Evolutionary conservation across 2,113 vertebrate genomes (phyloP).

Genomic region (Siphamia tubifer): DNA sequence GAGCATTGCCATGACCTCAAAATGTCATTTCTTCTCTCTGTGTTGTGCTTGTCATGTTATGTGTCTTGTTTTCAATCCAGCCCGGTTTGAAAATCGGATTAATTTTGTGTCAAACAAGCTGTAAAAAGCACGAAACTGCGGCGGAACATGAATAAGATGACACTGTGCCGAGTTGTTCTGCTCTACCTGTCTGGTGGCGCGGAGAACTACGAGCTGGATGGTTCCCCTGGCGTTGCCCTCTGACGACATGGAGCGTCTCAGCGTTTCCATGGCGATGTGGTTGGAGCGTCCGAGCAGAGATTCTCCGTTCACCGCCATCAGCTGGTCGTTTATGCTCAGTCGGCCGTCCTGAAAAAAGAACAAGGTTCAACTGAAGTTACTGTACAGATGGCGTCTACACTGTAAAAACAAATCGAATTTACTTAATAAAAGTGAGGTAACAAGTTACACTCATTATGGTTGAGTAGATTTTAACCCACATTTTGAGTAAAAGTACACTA

Average conservation of each 20-base stretch:
- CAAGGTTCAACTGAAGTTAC: background rate
- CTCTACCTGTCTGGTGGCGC: slow-evolving; percentile 40
- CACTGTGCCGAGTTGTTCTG: no score
- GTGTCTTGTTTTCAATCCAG: background rate
- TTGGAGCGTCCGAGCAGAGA: slow-evolving; percentile 89
- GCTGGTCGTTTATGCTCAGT: slow-evolving; percentile 87
- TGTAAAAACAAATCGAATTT: no score
- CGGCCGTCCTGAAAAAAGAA: slow-evolving; percentile 85
- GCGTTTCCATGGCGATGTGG: slow-evolving; percentile 93
- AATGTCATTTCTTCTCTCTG: slow-evolving; percentile 1
- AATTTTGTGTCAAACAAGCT: background rate
- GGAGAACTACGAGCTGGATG: slow-evolving; percentile 90
- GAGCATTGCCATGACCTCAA: slow-evolving; percentile 15
- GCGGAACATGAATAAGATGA: no score
- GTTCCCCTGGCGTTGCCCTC: slow-evolving; percentile 91
- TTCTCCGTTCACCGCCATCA: slow-evolving; percentile 91
- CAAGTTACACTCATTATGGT: no score
- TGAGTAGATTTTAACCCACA: background rate
- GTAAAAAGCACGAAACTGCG: background rate
- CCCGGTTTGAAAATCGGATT: background rate
- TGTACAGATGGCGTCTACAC: no score
- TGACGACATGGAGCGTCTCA: slow-evolving; percentile 92
- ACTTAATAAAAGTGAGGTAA: no score
- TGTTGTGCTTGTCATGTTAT: background rate
- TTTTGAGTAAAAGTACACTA: no score